A percentile compares a stretch with the other conserved stretches of the same genome.
phyloP scores from a whole-genome alignment of 2,113 vertebrate species.

The Mesoclemmys tuberculata region DNA sequence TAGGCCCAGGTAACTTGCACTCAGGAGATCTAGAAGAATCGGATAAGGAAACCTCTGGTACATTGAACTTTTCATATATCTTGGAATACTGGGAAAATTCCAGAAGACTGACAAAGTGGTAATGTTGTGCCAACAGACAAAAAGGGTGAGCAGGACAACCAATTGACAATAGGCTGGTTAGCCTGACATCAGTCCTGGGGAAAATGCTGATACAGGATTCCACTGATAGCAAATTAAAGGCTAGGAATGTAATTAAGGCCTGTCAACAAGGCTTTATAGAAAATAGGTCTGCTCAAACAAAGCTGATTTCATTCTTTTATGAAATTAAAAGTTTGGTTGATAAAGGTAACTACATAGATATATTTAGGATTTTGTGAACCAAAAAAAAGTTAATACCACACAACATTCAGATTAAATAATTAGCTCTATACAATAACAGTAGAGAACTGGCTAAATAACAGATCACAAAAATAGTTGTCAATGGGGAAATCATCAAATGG shows the following conservation, averaged over 20 bases:
- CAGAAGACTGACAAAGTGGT: neutral
- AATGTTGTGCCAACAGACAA: neutral
- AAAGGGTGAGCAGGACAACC: neutral
- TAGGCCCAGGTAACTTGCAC: neutral
- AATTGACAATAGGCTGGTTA: neutral
- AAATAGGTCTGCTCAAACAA: constrained; percentile 67
- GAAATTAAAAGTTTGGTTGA: constrained; percentile 58
- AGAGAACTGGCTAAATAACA: too few species aligned
- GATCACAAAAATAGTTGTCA: too few species aligned
- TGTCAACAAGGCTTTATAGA: constrained; percentile 59
- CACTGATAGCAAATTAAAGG: constrained; percentile 70
- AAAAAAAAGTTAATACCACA: too few species aligned
- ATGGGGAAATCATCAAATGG: too few species aligned
- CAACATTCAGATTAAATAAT: too few species aligned
- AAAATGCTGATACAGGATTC: constrained; percentile 47
- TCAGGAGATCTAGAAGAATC: neutral
- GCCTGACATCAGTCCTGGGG: constrained; percentile 56
- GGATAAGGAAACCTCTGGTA: neutral
- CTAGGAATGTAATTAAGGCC: constrained; percentile 61
- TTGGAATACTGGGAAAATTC: neutral
- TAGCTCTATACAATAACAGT: too few species aligned
- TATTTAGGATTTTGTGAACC: too few species aligned
- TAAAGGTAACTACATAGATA: neutral
- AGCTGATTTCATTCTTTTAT: constrained; percentile 67
- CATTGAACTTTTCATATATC: neutral